Conservation (phyloP, 2,797 vertebrate species). For the Cossypha polioptera region DNA sequence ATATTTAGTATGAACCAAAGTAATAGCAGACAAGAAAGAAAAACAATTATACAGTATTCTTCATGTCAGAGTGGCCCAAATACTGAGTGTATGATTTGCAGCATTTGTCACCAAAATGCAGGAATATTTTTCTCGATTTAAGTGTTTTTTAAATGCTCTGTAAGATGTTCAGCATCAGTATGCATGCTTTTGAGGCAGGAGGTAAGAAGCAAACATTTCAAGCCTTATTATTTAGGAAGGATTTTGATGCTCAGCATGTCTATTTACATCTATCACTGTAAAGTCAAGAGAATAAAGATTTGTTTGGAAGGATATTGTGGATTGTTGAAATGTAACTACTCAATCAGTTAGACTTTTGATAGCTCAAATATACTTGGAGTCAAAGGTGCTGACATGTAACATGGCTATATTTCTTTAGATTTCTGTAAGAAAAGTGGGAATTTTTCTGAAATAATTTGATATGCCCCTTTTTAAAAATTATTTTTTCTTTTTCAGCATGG, state of each 20-base stretch:
- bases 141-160: background rate
- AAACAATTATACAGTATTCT: background rate
- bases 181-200: background rate
- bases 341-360: background rate
- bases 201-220: background rate
- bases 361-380: background rate
- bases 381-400: background rate
- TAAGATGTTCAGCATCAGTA: background rate
- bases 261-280: background rate
- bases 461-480: background rate
- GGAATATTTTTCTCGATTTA: background rate
- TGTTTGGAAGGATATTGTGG: slow-evolving; percentile 4
- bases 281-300: background rate
- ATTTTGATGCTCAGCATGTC: background rate
- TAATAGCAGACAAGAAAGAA: background rate
- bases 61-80: background rate
- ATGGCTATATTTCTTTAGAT: background rate
- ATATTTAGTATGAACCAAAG: background rate
- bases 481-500: background rate
- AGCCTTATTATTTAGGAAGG: background rate
- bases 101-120: background rate
- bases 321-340: background rate
- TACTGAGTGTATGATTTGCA: background rate
- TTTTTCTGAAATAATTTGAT: background rate
- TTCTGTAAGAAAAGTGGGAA: background rate